These are phyloP conservation scores for Rhabditoides inermis DNA, from an alignment of 2,888 invertebrate species.

Conservation along the genomic window DNA sequence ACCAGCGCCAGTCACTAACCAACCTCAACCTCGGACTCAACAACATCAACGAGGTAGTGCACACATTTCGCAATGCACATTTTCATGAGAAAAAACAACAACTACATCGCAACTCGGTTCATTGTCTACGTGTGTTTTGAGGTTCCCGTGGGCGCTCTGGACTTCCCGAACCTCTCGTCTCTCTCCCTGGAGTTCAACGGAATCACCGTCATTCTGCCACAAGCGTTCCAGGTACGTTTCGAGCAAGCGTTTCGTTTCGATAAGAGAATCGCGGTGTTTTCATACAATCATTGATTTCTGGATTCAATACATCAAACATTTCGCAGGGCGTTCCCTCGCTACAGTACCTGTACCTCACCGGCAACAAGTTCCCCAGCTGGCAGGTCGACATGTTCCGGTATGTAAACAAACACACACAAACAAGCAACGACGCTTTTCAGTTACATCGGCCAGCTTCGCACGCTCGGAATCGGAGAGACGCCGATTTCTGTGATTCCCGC, in stretches of 20 bases:
- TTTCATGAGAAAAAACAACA: too few species aligned
- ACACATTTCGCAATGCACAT: not conserved
- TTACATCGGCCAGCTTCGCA: conserved; percentile 43
- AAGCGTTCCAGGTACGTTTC: conserved; percentile 40
- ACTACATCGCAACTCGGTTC: too few species aligned
- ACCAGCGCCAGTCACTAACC: conserved; percentile 40
- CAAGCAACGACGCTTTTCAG: not conserved
- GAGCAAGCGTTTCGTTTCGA: not conserved
- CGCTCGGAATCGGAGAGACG: conserved; percentile 51
- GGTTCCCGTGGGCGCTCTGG: conserved; percentile 49
- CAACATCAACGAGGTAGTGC: conserved; percentile 29
- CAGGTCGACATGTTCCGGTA: conserved; percentile 49
- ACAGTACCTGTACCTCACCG: conserved; percentile 51
- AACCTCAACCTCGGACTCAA: conserved; percentile 52
- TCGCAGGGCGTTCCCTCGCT: conserved; percentile 45
- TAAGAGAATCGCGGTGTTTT: not conserved
- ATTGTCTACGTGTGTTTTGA: conserved; percentile 10
- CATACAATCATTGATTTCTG: not conserved
- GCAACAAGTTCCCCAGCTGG: conserved; percentile 51
- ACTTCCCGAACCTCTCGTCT: conserved; percentile 49
- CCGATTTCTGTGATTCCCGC: conserved; percentile 50
- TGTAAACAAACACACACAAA: not conserved
- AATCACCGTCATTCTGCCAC: conserved; percentile 46
- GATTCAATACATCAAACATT: not conserved
- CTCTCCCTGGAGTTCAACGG: conserved; percentile 52